Conservation (phyloP, 2,797 vertebrate genomes). For the Chelonia mydas region DNA sequence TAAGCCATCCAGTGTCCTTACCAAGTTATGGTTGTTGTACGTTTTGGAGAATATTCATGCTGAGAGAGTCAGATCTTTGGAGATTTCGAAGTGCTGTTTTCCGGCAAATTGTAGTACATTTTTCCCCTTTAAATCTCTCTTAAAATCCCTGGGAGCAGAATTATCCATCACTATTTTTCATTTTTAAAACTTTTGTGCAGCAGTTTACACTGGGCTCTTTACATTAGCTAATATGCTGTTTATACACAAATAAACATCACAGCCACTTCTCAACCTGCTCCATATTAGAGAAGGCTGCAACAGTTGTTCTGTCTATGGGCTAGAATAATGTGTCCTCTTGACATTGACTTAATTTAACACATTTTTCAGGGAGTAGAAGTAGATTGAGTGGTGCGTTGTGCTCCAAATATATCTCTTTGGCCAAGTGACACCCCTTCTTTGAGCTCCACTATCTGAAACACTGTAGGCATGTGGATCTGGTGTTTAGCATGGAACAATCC, state of each 20-base stretch:
- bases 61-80: neutral
- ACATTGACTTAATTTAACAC: constrained; percentile 36
- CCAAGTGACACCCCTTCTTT: neutral
- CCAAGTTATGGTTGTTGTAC: neutral
- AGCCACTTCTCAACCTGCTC: neutral
- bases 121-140: neutral
- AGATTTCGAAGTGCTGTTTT: constrained; percentile 12
- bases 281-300: neutral
- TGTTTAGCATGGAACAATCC: neutral
- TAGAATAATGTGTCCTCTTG: constrained; percentile 22
- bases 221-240: neutral
- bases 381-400: neutral
- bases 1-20: neutral
- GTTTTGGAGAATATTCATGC: neutral
- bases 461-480: neutral
- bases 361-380: constrained; percentile 19
- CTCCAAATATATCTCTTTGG: neutral
- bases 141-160: neutral
- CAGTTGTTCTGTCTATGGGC: neutral
- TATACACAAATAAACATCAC: neutral
- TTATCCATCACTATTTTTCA: neutral
- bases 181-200: neutral
- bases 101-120: neutral
- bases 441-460: neutral
- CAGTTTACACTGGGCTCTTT: neutral